Evolutionary conservation across 2,888 invertebrate genomes (phyloP).

Genomic region (Plebejus anna): DNA sequence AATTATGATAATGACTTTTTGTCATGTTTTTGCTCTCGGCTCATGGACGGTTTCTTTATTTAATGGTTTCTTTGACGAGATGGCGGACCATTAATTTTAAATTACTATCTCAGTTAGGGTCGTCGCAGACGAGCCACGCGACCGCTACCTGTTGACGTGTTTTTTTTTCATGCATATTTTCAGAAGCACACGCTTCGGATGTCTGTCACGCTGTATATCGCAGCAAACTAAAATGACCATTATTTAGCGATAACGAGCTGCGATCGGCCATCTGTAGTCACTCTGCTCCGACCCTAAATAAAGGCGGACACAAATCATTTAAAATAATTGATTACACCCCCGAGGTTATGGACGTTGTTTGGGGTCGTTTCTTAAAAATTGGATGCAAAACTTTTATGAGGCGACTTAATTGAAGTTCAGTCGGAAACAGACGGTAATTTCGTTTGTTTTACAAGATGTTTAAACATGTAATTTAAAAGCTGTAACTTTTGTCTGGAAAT

Average conservation of each 20-base stretch:
- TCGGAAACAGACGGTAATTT: background rate
- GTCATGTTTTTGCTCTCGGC: constrained; percentile 21
- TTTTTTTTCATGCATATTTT: background rate
- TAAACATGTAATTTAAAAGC: background rate
- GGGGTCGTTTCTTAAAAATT: constrained; percentile 36
- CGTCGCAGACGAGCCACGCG: background rate
- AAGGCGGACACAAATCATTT: constrained; percentile 50
- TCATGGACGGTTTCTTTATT: constrained; percentile 45
- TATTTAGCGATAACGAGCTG: background rate
- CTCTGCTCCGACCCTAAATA: constrained; percentile 41
- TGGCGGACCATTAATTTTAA: constrained; percentile 62
- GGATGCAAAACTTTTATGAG: constrained; percentile 29
- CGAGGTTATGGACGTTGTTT: constrained; percentile 43
- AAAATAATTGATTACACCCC: constrained; percentile 60
- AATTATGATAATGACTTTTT: constrained; percentile 28
- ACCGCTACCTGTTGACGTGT: background rate
- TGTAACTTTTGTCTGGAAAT: background rate
- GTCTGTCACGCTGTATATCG: background rate
- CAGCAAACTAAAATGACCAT: background rate
- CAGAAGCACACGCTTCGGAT: background rate
- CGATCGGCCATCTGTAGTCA: background rate
- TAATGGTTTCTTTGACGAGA: constrained; percentile 58
- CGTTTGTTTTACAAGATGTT: background rate
- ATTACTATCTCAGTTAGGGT: constrained; percentile 55
- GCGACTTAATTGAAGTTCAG: background rate